Evolutionary conservation across 2,888 invertebrate species (phyloP).

Genomic region (Phengaris arion): DNA sequence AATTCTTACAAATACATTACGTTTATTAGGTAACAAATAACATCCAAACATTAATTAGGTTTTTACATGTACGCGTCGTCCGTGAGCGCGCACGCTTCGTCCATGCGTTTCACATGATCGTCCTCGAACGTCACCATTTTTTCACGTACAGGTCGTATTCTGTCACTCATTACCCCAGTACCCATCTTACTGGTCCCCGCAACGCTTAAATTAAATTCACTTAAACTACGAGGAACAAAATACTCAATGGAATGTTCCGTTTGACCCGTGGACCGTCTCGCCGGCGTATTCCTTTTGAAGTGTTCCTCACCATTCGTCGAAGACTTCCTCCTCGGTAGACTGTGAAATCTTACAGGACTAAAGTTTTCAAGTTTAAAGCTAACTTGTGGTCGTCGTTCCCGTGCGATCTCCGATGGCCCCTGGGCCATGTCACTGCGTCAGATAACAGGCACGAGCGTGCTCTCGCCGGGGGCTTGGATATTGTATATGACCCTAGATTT

Average conservation of each 20-base stretch:
- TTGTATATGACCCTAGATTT: slow-evolving; percentile 65
- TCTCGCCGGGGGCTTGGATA: slow-evolving; percentile 70
- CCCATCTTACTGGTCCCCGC: slow-evolving; percentile 62
- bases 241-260: slow-evolving; percentile 86
- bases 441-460: slow-evolving; percentile 73
- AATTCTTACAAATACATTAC: slow-evolving; percentile 21
- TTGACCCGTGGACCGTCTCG: slow-evolving; percentile 78
- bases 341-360: slow-evolving; percentile 76
- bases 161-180: slow-evolving; percentile 43
- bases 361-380: slow-evolving; percentile 62
- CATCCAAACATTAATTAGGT: slow-evolving; percentile 22
- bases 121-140: slow-evolving; percentile 44
- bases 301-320: slow-evolving; percentile 60
- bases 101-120: slow-evolving; percentile 48
- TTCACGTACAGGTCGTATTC: slow-evolving; percentile 40
- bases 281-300: slow-evolving; percentile 83
- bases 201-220: slow-evolving; percentile 88
- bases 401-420: slow-evolving; percentile 54
- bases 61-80: slow-evolving; percentile 91
- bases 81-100: slow-evolving; percentile 62
- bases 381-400: slow-evolving; percentile 57
- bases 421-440: slow-evolving; percentile 76
- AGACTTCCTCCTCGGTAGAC: slow-evolving; percentile 75
- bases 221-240: slow-evolving; percentile 90
- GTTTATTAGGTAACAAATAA: slow-evolving; percentile 26